Evolutionary conservation across 2,113 vertebrate genomes (phyloP).

Genomic region (Mixornis gularis): DNA sequence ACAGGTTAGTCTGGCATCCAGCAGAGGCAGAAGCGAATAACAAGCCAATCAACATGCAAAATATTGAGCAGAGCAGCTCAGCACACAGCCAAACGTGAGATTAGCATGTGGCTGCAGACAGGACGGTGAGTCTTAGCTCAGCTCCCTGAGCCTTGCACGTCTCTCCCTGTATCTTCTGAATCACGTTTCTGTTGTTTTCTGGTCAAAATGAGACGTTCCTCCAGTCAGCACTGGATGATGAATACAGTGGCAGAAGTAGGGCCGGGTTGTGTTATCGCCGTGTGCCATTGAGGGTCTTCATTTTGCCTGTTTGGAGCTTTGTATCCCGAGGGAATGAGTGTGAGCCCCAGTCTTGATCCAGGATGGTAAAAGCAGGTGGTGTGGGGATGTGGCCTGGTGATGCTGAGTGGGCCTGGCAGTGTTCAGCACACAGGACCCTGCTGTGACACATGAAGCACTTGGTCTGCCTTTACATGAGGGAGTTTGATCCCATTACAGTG

Average conservation of each 20-base stretch:
- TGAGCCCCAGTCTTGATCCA: neutral
- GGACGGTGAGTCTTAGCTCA: neutral
- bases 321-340: neutral
- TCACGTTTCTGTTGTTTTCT: neutral
- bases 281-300: neutral
- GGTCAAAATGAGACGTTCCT: neutral
- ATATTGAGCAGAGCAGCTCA: slow-evolving; percentile 27
- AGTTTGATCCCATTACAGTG: neutral
- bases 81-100: neutral
- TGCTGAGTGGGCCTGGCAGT: neutral
- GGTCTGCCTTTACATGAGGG: neutral
- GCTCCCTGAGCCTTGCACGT: neutral
- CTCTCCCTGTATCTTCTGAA: neutral
- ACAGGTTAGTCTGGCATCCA: slow-evolving; percentile 62
- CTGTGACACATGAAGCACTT: neutral
- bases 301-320: neutral
- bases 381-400: neutral
- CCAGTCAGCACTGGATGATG: neutral
- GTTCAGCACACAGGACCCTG: neutral
- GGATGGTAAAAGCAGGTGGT: fast-evolving
- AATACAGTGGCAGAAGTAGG: neutral
- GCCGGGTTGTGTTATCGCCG: neutral
- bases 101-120: neutral
- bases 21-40: slow-evolving; percentile 59
- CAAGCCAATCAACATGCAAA: slow-evolving; percentile 59